Percentiles rank a stretch among this genome's conserved stretches.
phyloP scores from a whole-genome alignment of 2,113 vertebrate species.

The Collichthys lucidus region DNA sequence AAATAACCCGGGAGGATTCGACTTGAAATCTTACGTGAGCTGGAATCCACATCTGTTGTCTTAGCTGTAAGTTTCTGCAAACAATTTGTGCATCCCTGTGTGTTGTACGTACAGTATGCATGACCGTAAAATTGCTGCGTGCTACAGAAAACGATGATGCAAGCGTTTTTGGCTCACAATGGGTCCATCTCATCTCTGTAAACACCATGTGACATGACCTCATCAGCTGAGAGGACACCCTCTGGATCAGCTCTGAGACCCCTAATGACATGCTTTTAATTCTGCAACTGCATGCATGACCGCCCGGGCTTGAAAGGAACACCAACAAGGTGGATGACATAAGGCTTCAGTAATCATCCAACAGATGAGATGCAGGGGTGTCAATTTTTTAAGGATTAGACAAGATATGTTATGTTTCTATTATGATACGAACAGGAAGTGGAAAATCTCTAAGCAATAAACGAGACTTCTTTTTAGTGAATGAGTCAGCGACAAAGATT shows the following conservation, averaged over 20 bases:
- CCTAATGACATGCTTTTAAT: conserved; percentile 50
- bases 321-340: conserved; percentile 41
- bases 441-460: background rate
- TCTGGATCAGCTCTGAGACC: conserved; percentile 39
- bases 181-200: conserved; percentile 51
- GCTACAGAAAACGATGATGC: conserved; percentile 46
- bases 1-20: conserved; percentile 30
- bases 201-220: conserved; percentile 70
- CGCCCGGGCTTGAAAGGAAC: background rate
- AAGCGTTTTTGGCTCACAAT: conserved; percentile 43
- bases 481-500: conserved; percentile 12
- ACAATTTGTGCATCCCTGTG: background rate
- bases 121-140: background rate
- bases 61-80: conserved; percentile 1
- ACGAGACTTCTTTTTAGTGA: background rate
- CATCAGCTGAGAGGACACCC: conserved; percentile 61
- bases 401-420: background rate
- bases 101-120: background rate
- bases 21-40: conserved; percentile 17
- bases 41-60: conserved; percentile 22
- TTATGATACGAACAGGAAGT: conserved; percentile 5
- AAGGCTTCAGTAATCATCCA: background rate
- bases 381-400: background rate
- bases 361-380: conserved; percentile 4
- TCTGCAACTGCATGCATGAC: conserved; percentile 26